Base-by-base conservation (phyloP, 2,797 vertebrate species). In the Sus cebifrons region DNA sequence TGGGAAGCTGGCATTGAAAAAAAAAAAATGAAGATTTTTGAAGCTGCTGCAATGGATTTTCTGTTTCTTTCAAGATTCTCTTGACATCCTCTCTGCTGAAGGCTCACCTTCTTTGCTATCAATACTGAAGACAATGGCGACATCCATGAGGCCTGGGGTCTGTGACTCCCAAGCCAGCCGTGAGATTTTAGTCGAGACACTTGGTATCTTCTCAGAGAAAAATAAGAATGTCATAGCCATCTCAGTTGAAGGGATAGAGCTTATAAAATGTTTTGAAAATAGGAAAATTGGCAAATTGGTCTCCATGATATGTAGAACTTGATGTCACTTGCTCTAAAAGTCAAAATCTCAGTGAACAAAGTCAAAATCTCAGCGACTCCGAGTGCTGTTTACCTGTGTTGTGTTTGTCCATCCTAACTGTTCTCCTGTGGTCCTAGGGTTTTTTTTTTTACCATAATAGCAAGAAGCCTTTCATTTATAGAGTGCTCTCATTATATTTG, bases 41-140 rank as follows among this genome's bases (percentile, higher is more conserved):
- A 86, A 82, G 21, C 49, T 52, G 32, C 25, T 36, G 36, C 36
- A 49, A 54, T 83, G 32, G 75, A 49, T 36, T 92, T 70, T 68
- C 79, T 27, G 23, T 54, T 86, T 85, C 52, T 49, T 83, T 83
- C 12, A 58, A 86, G 67, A 65, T 58, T 60, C 6, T 49, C 29
- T 74, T 82, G n/a, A 32, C 1, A 27, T 12, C 27, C 32, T 52
- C n/a, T 77, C 54, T 36, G 52, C 32, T n/a, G 32, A 89, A 92
- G 49, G 82, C 27, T 3, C 21, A 20, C 25, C 67, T 56, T 15
- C 8, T 49, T 52, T 65, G 17, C 27, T 16, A 0, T 14, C 10
- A 17, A 18, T 10, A 1, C 60, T 62, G 49, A 32, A 70, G 18
- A 32, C 14, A 1, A 3, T 1, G 21, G 7, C 1, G 1, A 16